A percentile compares a stretch with the other conserved stretches of the same genome.
These are phyloP conservation scores for Epirrhoe tristata DNA, from an alignment of 2,888 invertebrate species.

Conservation along the genomic window DNA sequence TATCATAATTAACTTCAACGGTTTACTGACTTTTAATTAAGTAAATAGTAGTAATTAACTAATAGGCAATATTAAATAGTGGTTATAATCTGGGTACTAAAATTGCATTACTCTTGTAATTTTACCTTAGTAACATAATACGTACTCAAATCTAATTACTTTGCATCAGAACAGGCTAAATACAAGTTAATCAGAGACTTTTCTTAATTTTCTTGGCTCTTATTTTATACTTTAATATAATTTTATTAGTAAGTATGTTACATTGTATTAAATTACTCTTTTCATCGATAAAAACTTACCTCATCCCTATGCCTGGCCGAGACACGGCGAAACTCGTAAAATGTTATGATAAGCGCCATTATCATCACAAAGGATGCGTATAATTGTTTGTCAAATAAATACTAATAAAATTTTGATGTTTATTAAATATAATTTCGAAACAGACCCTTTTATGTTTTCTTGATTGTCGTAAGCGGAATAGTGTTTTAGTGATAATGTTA, in stretches of 20 bases:
- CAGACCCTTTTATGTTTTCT: constrained; percentile 63
- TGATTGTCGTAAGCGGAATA: constrained; percentile 64
- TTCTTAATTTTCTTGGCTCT: background rate
- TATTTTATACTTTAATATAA: background rate
- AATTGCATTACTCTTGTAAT: background rate
- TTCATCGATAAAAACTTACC: constrained; percentile 34
- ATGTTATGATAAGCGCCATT: constrained; percentile 80
- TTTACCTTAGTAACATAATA: background rate
- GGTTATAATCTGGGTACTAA: background rate
- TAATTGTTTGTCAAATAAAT: constrained; percentile 86
- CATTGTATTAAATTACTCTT: constrained; percentile 1
- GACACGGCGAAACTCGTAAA: constrained; percentile 67
- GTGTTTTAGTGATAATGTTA: constrained; percentile 49
- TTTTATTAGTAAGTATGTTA: background rate
- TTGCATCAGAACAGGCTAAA: background rate
- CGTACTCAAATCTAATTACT: background rate
- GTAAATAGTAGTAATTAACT: background rate
- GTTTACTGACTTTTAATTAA: constrained; percentile 1
- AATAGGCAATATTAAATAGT: background rate
- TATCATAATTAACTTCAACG: background rate
- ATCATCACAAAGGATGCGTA: constrained; percentile 83
- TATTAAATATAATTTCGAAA: constrained; percentile 81
- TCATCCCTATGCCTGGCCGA: constrained; percentile 58
- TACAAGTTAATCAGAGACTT: background rate
- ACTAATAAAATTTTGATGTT: constrained; percentile 82